phyloP scores from a whole-genome alignment of 2,113 vertebrate species.

The Ellobius talpinus region DNA sequence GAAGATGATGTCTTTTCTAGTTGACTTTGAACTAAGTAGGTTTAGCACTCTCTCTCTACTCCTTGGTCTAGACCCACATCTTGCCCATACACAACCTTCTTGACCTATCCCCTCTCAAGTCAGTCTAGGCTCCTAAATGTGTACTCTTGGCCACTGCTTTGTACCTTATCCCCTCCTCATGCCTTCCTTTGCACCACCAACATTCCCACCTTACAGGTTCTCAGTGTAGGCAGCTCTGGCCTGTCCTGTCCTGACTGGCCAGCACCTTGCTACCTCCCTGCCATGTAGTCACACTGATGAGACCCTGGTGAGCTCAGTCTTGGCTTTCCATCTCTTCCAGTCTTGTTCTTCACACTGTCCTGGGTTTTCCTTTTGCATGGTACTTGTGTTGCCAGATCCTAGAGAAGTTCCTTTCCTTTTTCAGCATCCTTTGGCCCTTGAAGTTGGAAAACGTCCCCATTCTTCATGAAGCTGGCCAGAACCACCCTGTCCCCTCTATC shows the following conservation, averaged over 20 bases:
- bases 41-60: not conserved
- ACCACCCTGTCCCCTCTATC: not conserved
- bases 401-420: too few species aligned
- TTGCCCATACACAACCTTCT: not conserved
- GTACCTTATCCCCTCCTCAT: not conserved
- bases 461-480: not conserved
- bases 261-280: not conserved
- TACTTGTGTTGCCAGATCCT: not conserved
- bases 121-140: too few species aligned
- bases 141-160: not conserved
- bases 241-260: not conserved
- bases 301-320: not conserved
- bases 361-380: not conserved
- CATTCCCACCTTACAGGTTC: too few species aligned
- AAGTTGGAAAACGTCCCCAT: too few species aligned
- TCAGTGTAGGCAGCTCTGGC: not conserved
- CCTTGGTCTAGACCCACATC: not conserved
- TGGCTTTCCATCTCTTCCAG: not conserved
- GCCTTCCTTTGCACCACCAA: not conserved
- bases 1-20: not conserved
- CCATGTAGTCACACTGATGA: not conserved
- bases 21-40: not conserved
- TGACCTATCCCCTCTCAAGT: accelerated
- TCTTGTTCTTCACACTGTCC: not conserved
- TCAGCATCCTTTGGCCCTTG: not conserved